A percentile compares a stretch with the other conserved stretches of the same genome.
Evolutionary conservation across 1,140 invertebrate genomes (phyloP).

Genomic region (Drosophila fuyamai): DNA sequence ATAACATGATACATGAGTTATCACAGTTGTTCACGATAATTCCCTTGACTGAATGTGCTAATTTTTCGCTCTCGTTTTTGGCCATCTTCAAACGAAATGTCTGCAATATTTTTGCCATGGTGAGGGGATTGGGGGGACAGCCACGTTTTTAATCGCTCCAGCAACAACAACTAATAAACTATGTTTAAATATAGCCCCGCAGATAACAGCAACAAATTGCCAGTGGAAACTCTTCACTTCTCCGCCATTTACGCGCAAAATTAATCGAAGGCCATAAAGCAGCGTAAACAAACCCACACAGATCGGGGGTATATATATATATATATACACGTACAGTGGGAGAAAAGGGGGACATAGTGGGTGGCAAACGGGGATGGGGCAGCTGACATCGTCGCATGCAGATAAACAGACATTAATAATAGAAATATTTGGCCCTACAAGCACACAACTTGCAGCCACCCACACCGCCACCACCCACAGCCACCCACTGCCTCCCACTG

Average conservation of each 20-base stretch:
- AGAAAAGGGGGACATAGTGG: neutral
- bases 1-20: constrained; percentile 10
- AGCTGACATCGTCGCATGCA: constrained; percentile 71
- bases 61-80: constrained; percentile 1
- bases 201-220: constrained; percentile 49
- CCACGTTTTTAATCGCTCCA: constrained; percentile 19
- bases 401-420: constrained; percentile 82
- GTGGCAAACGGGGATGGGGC: constrained; percentile 1
- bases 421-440: constrained; percentile 65
- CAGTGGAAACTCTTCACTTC: constrained; percentile 19
- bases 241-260: constrained; percentile 65
- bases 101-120: constrained; percentile 18
- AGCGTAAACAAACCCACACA: constrained; percentile 59
- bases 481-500: too few relatives aligned
- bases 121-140: too few relatives aligned
- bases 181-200: constrained; percentile 44
- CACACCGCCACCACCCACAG: too few relatives aligned
- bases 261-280: constrained; percentile 79
- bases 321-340: neutral
- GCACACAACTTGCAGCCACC: neutral
- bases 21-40: neutral
- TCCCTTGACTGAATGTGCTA: constrained; percentile 1
- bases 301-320: neutral
- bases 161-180: constrained; percentile 44
- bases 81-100: neutral